Conservation (phyloP, 1,140 invertebrate genomes). For the Platyura marginata region DNA sequence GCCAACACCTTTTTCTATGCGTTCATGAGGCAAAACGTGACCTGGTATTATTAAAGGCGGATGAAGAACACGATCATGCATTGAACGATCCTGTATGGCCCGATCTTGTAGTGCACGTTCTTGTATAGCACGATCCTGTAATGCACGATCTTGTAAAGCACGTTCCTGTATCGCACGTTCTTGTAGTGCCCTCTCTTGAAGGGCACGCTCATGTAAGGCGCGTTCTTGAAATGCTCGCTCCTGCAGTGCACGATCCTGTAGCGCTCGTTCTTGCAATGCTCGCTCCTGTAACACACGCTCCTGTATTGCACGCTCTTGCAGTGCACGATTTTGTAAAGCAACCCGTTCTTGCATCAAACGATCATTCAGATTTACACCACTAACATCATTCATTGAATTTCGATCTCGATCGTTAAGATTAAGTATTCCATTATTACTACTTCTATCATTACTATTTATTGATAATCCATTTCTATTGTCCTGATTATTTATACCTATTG, state of each 20-base stretch:
- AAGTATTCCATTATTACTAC: neutral
- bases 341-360: slow-evolving; percentile 1
- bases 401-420: neutral
- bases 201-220: neutral
- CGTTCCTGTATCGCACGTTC: slow-evolving; percentile 1
- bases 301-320: neutral
- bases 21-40: neutral
- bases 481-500: neutral
- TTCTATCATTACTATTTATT: neutral
- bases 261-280: neutral
- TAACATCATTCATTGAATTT: neutral
- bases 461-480: neutral
- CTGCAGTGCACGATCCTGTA: neutral
- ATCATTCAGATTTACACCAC: neutral
- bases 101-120: neutral
- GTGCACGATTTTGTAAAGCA: neutral
- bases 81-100: neutral
- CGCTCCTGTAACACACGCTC: neutral
- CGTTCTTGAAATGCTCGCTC: slow-evolving; percentile 1
- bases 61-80: neutral
- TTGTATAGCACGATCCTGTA: neutral
- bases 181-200: neutral
- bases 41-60: neutral
- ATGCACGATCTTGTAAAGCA: neutral
- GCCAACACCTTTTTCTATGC: neutral